phyloP scores from a whole-genome alignment of 2,113 vertebrate species.

The Rutilus rutilus region DNA sequence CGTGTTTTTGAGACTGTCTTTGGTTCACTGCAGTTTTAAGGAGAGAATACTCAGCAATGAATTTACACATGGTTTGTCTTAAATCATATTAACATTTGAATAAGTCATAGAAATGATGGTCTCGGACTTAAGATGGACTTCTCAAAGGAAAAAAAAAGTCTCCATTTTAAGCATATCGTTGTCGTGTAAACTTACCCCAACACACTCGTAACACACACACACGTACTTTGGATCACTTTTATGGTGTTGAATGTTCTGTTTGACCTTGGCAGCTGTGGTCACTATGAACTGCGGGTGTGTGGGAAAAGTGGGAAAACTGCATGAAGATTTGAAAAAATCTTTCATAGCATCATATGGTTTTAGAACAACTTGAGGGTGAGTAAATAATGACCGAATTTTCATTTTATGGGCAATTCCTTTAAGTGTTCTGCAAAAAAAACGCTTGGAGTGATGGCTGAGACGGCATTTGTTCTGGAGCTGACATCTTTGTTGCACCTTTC shows the following conservation, averaged over 20 bases:
- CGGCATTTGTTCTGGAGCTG: slow-evolving; percentile 32
- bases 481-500: slow-evolving; percentile 51
- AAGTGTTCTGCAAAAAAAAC: background rate
- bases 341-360: background rate
- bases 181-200: too few relatives aligned
- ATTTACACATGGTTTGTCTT: too few relatives aligned
- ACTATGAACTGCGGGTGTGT: background rate
- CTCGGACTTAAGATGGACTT: background rate
- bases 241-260: background rate
- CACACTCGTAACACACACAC: too few relatives aligned
- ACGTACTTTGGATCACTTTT: background rate
- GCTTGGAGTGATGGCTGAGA: slow-evolving; percentile 25
- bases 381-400: background rate
- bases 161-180: too few relatives aligned
- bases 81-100: too few relatives aligned
- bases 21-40: too few relatives aligned
- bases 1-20: too few relatives aligned
- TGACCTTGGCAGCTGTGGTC: background rate
- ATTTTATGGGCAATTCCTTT: background rate
- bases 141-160: too few relatives aligned
- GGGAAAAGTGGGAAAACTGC: background rate
- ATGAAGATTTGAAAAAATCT: background rate
- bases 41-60: too few relatives aligned
- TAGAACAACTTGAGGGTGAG: background rate
- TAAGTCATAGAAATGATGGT: background rate